Base-by-base conservation (phyloP, 2,113 vertebrate species). In the Salvator merianae region DNA sequence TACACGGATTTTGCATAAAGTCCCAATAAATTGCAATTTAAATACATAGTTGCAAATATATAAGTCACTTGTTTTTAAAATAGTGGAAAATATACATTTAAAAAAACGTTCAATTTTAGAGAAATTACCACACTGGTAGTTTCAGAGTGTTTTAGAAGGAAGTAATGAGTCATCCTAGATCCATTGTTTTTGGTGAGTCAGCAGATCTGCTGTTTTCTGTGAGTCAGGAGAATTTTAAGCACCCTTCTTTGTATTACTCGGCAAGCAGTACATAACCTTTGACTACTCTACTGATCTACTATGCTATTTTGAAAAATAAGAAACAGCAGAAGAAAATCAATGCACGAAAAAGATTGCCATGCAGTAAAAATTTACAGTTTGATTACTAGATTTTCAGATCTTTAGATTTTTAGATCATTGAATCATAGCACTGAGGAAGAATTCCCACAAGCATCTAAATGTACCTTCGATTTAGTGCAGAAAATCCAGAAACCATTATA, bases 211-310 rank as follows among this genome's bases (percentile, higher is more conserved):
- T 63, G 5, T 88, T 83, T 90, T 79, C 86, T 0, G 24, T 84
- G 0, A 88, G 81, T 92, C 87, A 91, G 84, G 90, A 91, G 88
- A 92, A 90, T 88, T 85, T 70, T 83, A 72, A 93, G 79, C 78
- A 84, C 20, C 26, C 66, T 85, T 18, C 32, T 84, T 89, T 86
- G 75, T 79, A 43, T 82, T 81, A 50, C 34, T 73, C 85, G 84
- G 68, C 84, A 90, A 73, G 24, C 82, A 55, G 7, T 30, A 1
- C 50, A 6, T 84, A 80, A 83, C 85, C 81, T 81, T 77, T 86
- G 84, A 90, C 74, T 83, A 62, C 24, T 68, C 34, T 43, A 53
- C 79, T 77, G 59, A 72, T 78, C 34, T 78, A 69, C 36, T 22
- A 47, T 50, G 22, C 79, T 40, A 32, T 0, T 1, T 62, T 72